These are phyloP conservation scores for Cercopithecus mona DNA, from an alignment of 2,113 vertebrate species.

Conservation along the genomic window DNA sequence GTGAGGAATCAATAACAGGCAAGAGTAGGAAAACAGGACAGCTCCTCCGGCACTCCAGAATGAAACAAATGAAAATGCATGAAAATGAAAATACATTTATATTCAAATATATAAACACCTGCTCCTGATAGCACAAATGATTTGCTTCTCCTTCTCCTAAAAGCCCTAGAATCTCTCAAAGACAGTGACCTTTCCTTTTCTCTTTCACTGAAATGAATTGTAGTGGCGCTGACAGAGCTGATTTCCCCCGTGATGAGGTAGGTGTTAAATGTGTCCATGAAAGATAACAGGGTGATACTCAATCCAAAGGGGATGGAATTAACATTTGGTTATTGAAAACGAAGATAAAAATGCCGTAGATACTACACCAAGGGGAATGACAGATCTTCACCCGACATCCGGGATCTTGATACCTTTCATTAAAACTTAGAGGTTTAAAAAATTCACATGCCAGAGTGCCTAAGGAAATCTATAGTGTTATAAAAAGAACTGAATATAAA, in stretches of 20 bases:
- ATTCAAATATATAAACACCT: background rate
- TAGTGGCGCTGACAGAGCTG: background rate
- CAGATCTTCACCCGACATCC: background rate
- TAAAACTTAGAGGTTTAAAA: background rate
- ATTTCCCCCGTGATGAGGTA: background rate
- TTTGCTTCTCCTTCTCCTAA: background rate
- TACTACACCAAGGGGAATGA: background rate
- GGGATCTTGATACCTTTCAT: background rate
- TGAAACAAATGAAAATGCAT: background rate
- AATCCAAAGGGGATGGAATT: background rate
- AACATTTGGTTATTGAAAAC: background rate
- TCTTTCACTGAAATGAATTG: background rate
- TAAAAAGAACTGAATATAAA: background rate
- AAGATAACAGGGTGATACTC: background rate
- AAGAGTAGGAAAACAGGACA: background rate
- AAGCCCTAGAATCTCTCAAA: background rate
- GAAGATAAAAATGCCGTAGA: background rate
- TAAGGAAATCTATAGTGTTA: background rate
- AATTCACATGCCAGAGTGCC: background rate
- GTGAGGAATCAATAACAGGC: background rate
- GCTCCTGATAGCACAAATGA: background rate
- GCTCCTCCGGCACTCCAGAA: background rate
- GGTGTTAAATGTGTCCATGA: background rate
- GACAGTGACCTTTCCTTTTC: background rate
- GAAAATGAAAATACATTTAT: background rate